Evolutionary conservation across 2,888 invertebrate genomes (phyloP).

Genomic region (Microchrysa polita): DNA sequence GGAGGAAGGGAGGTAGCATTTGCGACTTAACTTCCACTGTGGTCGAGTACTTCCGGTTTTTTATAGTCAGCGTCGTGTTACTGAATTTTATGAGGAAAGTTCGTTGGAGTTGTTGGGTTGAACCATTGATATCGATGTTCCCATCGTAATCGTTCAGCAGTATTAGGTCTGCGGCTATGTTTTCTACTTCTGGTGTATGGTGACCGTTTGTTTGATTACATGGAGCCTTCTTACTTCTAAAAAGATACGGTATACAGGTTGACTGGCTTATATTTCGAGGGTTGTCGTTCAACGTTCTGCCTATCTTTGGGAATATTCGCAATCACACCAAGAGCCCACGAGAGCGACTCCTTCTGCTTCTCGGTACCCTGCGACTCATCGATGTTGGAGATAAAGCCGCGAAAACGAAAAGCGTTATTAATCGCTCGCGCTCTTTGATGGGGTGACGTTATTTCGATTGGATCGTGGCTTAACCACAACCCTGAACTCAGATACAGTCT

Average conservation of each 20-base stretch:
- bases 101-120: background rate
- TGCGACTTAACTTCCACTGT: background rate
- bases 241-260: background rate
- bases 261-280: constrained; percentile 3
- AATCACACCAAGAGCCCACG: no score
- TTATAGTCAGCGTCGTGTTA: background rate
- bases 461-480: no score
- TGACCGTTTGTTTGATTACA: constrained; percentile 12
- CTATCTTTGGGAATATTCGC: no score
- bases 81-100: background rate
- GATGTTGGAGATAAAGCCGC: no score
- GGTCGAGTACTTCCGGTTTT: background rate
- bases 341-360: no score
- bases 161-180: background rate
- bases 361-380: no score
- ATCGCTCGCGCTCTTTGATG: no score
- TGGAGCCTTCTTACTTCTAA: background rate
- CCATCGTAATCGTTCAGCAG: constrained; percentile 10
- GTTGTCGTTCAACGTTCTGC: no score
- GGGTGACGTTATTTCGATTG: no score
- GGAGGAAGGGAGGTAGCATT: background rate
- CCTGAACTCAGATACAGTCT: no score
- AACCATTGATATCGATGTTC: background rate
- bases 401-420: no score
- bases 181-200: background rate